phyloP scores from a whole-genome alignment of 2,113 vertebrate species.

The Tetrax tetrax region DNA sequence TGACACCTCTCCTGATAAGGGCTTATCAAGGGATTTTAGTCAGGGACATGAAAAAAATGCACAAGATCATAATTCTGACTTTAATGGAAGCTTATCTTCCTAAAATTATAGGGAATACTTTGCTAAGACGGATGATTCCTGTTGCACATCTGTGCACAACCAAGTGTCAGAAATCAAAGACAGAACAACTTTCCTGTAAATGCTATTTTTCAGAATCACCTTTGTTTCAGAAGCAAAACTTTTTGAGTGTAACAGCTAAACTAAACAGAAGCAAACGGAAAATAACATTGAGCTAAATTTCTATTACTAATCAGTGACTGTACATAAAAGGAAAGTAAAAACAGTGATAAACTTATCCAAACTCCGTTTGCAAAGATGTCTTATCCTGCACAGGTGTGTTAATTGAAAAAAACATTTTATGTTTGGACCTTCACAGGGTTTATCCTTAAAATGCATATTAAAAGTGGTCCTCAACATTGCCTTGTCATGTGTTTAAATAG shows the following conservation, averaged over 20 bases:
- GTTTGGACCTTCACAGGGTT: neutral
- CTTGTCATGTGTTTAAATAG: neutral
- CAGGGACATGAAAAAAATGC: neutral
- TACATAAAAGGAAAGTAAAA: neutral
- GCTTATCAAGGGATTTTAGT: neutral
- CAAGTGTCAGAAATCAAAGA: neutral
- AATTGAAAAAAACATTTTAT: neutral
- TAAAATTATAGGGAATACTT: neutral
- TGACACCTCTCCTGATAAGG: neutral
- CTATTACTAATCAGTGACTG: neutral
- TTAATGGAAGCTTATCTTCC: constrained; percentile 8
- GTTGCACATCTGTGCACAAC: neutral
- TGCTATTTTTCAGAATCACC: neutral
- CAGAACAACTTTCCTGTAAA: neutral
- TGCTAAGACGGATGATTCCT: neutral
- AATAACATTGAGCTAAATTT: neutral
- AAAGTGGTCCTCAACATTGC: neutral
- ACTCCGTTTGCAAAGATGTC: neutral
- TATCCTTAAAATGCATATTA: neutral
- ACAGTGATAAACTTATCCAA: neutral
- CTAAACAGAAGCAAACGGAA: neutral
- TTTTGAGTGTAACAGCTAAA: neutral
- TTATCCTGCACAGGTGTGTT: neutral
- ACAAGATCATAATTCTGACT: neutral
- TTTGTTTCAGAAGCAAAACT: neutral